A percentile compares a stretch with the other conserved stretches of the same genome.
These are phyloP conservation scores for Arctopsyche grandis DNA, from an alignment of 1,140 invertebrate species.

Conservation along the genomic window DNA sequence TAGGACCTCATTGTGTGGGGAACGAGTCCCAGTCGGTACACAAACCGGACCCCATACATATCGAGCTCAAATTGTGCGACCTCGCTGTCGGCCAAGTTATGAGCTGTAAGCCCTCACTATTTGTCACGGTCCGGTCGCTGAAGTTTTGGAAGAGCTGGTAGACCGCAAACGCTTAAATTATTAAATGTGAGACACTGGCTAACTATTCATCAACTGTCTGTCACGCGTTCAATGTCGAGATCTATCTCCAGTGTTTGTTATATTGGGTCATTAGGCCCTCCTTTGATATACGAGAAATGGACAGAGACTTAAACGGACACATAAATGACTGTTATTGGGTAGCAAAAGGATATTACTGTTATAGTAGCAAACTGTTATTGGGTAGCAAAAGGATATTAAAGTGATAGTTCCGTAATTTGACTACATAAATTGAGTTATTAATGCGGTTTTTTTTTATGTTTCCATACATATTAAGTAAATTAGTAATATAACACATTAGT, in stretches of 20 bases:
- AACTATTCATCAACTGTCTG: not conserved
- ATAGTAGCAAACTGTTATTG: too few relatives aligned
- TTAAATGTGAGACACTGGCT: not conserved
- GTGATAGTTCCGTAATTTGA: too few relatives aligned
- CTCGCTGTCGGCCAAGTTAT: not conserved
- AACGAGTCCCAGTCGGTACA: not conserved
- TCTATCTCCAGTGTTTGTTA: not conserved
- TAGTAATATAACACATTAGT: too few relatives aligned
- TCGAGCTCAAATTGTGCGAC: not conserved
- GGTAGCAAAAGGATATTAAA: too few relatives aligned
- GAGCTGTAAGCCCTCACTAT: not conserved
- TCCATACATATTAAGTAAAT: too few relatives aligned
- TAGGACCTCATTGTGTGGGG: constrained; percentile 12
- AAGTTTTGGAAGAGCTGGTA: not conserved
- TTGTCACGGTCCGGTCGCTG: not conserved
- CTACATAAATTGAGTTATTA: too few relatives aligned
- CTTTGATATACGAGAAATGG: too few relatives aligned
- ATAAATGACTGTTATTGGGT: too few relatives aligned
- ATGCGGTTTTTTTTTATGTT: too few relatives aligned
- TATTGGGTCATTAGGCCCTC: too few relatives aligned
- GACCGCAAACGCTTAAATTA: constrained; percentile 4
- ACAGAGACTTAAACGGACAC: too few relatives aligned
- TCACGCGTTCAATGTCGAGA: not conserved
- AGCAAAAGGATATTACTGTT: too few relatives aligned
- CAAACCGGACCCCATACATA: constrained; percentile 2